Evolutionary conservation across 2,888 invertebrate species (phyloP).

Genomic region (Drosophila anomalipes): DNA sequence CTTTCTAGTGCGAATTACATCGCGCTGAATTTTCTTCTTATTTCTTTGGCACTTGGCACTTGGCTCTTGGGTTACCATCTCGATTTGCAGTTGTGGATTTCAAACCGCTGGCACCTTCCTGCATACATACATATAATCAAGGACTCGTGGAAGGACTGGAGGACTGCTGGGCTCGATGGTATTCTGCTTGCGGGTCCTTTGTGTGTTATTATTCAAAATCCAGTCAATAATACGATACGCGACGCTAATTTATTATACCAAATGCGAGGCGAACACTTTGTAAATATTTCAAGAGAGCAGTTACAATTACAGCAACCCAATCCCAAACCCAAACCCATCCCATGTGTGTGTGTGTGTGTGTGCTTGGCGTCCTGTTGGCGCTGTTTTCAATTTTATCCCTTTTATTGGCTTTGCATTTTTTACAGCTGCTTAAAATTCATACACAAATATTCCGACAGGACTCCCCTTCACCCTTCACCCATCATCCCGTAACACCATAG

Average conservation of each 20-base stretch:
- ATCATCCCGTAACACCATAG: neutral
- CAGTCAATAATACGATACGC: slow-evolving; percentile 80
- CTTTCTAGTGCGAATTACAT: slow-evolving; percentile 47
- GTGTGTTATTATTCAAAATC: slow-evolving; percentile 81
- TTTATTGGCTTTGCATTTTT: slow-evolving; percentile 72
- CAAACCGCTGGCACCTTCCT: slow-evolving; percentile 45
- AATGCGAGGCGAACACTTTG: slow-evolving; percentile 58
- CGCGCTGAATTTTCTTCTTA: slow-evolving; percentile 36
- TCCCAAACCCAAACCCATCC: neutral
- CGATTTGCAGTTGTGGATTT: slow-evolving; percentile 57
- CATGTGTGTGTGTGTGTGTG: slow-evolving; percentile 14
- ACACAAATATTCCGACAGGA: slow-evolving; percentile 67
- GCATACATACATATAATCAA: neutral
- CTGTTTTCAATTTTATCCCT: slow-evolving; percentile 77
- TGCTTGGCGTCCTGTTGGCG: slow-evolving; percentile 37
- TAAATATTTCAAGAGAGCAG: slow-evolving; percentile 68
- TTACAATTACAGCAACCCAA: slow-evolving; percentile 69
- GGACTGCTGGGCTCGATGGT: slow-evolving; percentile 7
- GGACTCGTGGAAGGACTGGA: neutral
- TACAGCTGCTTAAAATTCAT: slow-evolving; percentile 78
- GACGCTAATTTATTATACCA: slow-evolving; percentile 75
- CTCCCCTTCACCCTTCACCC: neutral
- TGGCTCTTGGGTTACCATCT: slow-evolving; percentile 50
- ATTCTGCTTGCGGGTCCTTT: slow-evolving; percentile 58
- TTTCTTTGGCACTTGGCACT: slow-evolving; percentile 28